These are phyloP conservation scores for Geodia barretti DNA, from an alignment of 37 sponge, comb jelly and placozoan genomes.

Conservation along the genomic window DNA sequence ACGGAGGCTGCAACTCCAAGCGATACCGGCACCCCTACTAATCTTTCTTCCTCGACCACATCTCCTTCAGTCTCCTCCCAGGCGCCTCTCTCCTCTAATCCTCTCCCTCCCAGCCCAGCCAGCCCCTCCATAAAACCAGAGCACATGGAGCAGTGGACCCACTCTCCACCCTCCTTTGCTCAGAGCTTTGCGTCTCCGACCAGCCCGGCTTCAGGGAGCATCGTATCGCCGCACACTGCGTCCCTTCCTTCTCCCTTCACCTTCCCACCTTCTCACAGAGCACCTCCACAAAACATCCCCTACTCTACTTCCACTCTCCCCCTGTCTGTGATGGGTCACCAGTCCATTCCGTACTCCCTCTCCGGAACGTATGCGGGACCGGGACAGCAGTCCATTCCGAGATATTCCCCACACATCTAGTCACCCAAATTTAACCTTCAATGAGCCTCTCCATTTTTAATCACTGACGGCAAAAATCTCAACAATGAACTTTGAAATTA, in stretches of 20 bases:
- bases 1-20: conserved; percentile 29
- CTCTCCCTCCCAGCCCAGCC: conserved; percentile 5
- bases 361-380: neutral
- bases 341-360: neutral
- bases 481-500: too few species aligned
- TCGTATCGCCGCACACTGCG: conserved; percentile 23
- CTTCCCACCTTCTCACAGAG: neutral
- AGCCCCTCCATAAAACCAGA: conserved; percentile 23
- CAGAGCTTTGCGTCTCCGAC: conserved; percentile 53
- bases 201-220: conserved; percentile 9
- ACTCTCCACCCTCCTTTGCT: conserved; percentile 40
- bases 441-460: too few species aligned
- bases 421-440: neutral
- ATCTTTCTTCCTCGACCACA: neutral
- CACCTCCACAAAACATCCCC: conserved; percentile 8
- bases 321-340: conserved; percentile 49
- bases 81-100: neutral
- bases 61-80: neutral
- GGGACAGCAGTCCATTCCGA: conserved; percentile 24
- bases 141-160: conserved; percentile 29
- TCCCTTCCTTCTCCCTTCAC: conserved; percentile 26
- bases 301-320: conserved; percentile 39
- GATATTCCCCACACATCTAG: conserved; percentile 54
- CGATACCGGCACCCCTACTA: conserved; percentile 23
- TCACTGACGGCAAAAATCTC: too few species aligned